Evolutionary conservation across 2,797 vertebrate genomes (phyloP), one percentile per base, ranked within the genome.

Genomic region (Toxotes lorentzi): DNA sequence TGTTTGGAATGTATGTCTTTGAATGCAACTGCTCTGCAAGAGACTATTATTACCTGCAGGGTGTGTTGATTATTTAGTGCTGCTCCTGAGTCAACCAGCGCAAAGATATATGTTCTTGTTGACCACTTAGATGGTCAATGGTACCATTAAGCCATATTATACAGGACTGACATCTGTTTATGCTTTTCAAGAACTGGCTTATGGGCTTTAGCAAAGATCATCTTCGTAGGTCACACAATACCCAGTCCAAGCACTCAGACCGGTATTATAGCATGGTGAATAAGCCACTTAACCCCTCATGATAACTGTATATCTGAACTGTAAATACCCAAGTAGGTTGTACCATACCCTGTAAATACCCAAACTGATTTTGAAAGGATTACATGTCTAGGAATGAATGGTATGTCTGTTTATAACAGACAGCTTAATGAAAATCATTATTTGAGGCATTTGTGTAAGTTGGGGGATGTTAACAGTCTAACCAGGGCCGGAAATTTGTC

Each of bases 311-410:
- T 82, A 87, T 78, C 50, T 81, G 54, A 71, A 71, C 72, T 62
- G 58, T 79, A 86, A 82, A 88, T 82, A 79, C 45, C 53, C 72
- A 64, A 85, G 85, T 73, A 79, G 58, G n/a, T 60, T 58, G 70
- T 38, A 60, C 66, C 41, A 43, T 81, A 72, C n/a, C 53, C 71
- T 65, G 61, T 73, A 89, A 90, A 89, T 80, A 83, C 80, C 66
- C 76, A 81, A 87, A 89, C 82, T 79, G 78, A 91, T 86, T 90
- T 50, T 67, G 63, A 69, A 74, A 59, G 78, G 88, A 92, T 94
- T 92, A 89, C 73, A 73, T 85, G 91, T 93, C 92, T 93, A 73
- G 83, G 90, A 93, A 93, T 94, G 90, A 92, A 61, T 77, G 89
- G 92, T 82, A 92, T 93, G 89, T 92, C 87, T 89, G 70, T 67